Percentiles rank a stretch among this genome's conserved stretches.
phyloP scores from a whole-genome alignment of 53 echinoderm and acorn worm genomes.

The Arbacia lixula region DNA sequence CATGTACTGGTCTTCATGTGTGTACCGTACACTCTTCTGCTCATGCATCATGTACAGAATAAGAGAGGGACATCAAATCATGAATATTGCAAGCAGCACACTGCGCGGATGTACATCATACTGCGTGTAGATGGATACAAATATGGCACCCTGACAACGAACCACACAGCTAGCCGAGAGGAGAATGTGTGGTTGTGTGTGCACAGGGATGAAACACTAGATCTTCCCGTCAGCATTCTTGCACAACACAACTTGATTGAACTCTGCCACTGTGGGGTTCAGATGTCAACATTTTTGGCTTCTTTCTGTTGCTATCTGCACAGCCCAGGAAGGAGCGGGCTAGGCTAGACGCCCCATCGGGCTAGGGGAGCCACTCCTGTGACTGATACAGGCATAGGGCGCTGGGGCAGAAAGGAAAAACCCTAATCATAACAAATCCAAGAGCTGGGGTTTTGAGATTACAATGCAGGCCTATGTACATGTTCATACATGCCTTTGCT shows the following conservation, averaged over 20 bases:
- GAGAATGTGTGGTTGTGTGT: neutral
- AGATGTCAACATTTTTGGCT: slow-evolving; percentile 37
- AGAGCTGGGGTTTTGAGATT: slow-evolving; percentile 24
- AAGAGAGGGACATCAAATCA: too few species aligned
- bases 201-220: neutral
- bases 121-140: too few species aligned
- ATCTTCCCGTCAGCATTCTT: slow-evolving; percentile 29
- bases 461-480: too few species aligned
- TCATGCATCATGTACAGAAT: too few species aligned
- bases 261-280: slow-evolving; percentile 18
- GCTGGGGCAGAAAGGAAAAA: neutral
- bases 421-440: slow-evolving; percentile 32
- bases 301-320: too few species aligned
- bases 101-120: too few species aligned
- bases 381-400: slow-evolving; percentile 35
- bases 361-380: slow-evolving; percentile 7
- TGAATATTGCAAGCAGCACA: too few species aligned
- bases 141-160: too few species aligned
- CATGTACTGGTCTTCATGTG: too few species aligned
- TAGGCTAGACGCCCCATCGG: neutral
- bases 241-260: slow-evolving; percentile 22
- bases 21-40: too few species aligned
- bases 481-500: too few species aligned
- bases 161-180: too few species aligned
- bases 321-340: neutral